Percentiles rank a stretch among this genome's conserved stretches.
Conservation (phyloP, 2,888 invertebrate genomes). For the Beris chalybata region DNA sequence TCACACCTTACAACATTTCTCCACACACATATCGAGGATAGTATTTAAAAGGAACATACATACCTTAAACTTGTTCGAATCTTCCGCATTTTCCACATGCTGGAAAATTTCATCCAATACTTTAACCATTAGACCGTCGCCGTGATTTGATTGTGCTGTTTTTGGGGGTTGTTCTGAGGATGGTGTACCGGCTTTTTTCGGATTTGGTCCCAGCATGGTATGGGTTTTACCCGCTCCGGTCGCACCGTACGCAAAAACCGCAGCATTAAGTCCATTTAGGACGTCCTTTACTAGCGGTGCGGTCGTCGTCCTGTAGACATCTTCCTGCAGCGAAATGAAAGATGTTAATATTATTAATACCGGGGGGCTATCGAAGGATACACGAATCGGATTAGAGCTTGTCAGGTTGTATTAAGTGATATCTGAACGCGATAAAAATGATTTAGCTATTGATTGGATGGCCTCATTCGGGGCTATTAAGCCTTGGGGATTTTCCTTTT, state of each 20-base stretch:
- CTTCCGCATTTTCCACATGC: constrained; percentile 51
- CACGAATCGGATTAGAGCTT: constrained; percentile 6
- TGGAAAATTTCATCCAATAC: constrained; percentile 56
- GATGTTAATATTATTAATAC: constrained; percentile 10
- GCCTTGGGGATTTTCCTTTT: neutral
- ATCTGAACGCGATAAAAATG: neutral
- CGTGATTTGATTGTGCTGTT: constrained; percentile 43
- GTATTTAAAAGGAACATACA: neutral
- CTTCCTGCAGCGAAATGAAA: constrained; percentile 56
- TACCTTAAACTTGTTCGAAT: constrained; percentile 50
- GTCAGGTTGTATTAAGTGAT: neutral
- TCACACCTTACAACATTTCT: too few species aligned
- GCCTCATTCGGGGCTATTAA: constrained; percentile 10
- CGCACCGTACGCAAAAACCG: constrained; percentile 84
- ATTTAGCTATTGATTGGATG: constrained; percentile 15
- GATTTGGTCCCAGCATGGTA: constrained; percentile 56
- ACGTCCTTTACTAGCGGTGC: constrained; percentile 84
- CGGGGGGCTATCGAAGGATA: neutral
- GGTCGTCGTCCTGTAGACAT: constrained; percentile 86
- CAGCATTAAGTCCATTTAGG: constrained; percentile 86
- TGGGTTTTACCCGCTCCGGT: constrained; percentile 57
- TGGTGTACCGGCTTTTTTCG: constrained; percentile 49
- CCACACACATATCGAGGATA: too few species aligned
- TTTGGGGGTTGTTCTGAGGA: constrained; percentile 42
- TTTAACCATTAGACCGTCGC: constrained; percentile 56